Conservation (phyloP, 2,888 invertebrate genomes). For the Lasioglossum vierecki region DNA sequence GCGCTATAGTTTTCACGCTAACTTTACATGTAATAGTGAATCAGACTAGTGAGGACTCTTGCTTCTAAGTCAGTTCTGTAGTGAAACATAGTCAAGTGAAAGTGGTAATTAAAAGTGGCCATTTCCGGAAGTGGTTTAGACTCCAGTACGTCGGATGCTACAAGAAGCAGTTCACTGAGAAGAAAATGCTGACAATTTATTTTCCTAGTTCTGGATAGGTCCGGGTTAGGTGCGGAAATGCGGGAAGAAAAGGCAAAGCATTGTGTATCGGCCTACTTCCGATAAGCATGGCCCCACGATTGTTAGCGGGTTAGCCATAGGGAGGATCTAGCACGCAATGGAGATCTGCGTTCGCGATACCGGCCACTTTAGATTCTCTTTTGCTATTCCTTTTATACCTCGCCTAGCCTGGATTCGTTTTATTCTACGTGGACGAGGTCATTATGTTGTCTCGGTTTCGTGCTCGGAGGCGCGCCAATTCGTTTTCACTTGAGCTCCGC, state of each 20-base stretch:
- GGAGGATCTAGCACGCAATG: constrained; percentile 63
- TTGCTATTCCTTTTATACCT: constrained; percentile 49
- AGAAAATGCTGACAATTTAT: constrained; percentile 27
- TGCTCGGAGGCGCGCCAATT: constrained; percentile 1
- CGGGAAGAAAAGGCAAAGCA: constrained; percentile 64
- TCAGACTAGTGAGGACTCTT: too few species aligned
- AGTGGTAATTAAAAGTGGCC: background rate
- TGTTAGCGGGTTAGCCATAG: constrained; percentile 51
- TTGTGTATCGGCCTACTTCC: constrained; percentile 54
- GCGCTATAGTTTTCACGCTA: too few species aligned
- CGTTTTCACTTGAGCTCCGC: constrained; percentile 6
- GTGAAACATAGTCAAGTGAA: background rate
- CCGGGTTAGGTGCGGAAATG: constrained; percentile 40
- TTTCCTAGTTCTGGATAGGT: constrained; percentile 14
- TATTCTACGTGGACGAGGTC: constrained; percentile 36
- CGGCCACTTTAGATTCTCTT: constrained; percentile 60
- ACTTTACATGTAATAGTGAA: too few species aligned
- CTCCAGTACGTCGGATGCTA: background rate
- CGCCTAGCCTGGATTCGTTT: constrained; percentile 42
- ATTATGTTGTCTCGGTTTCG: constrained; percentile 33
- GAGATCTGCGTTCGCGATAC: constrained; percentile 67
- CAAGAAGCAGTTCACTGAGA: background rate
- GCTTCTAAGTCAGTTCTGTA: too few species aligned
- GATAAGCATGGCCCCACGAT: constrained; percentile 60
- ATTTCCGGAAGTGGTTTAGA: background rate